These are phyloP conservation scores for Arrhopalites spinosus DNA, from an alignment of 2,888 invertebrate genomes.

Conservation along the genomic window DNA sequence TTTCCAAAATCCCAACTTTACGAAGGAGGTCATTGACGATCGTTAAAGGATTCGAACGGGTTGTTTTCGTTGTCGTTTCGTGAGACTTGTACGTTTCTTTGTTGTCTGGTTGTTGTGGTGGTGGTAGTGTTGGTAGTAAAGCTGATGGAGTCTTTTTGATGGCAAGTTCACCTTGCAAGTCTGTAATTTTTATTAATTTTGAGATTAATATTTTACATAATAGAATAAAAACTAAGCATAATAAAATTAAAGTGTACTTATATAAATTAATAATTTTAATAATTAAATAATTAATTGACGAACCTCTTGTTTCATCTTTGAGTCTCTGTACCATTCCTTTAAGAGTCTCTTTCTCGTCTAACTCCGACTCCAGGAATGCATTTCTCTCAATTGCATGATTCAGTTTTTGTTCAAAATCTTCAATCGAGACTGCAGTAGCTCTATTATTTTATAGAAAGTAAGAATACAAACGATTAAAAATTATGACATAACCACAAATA, in stretches of 20 bases:
- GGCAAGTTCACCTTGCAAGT: constrained; percentile 30
- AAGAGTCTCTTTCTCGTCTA: constrained; percentile 92
- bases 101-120: constrained; percentile 26
- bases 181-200: too few relatives aligned
- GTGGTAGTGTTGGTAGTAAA: neutral
- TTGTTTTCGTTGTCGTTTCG: neutral
- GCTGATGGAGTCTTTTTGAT: neutral
- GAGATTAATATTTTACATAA: too few relatives aligned
- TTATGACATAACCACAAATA: too few relatives aligned
- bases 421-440: constrained; percentile 87
- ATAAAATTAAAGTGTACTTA: neutral
- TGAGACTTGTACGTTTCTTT: constrained; percentile 17
- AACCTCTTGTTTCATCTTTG: constrained; percentile 96
- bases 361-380: constrained; percentile 93
- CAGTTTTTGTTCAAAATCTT: constrained; percentile 87
- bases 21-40: constrained; percentile 94
- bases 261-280: neutral
- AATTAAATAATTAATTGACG: constrained; percentile 21
- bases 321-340: constrained; percentile 89
- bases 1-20: constrained; percentile 78
- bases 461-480: too few relatives aligned
- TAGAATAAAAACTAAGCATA: neutral
- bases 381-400: constrained; percentile 95
- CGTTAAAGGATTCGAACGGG: constrained; percentile 88
- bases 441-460: too few relatives aligned